Evolutionary conservation across 2,113 vertebrate species (phyloP).

Genomic region (Ochotona curzoniae): DNA sequence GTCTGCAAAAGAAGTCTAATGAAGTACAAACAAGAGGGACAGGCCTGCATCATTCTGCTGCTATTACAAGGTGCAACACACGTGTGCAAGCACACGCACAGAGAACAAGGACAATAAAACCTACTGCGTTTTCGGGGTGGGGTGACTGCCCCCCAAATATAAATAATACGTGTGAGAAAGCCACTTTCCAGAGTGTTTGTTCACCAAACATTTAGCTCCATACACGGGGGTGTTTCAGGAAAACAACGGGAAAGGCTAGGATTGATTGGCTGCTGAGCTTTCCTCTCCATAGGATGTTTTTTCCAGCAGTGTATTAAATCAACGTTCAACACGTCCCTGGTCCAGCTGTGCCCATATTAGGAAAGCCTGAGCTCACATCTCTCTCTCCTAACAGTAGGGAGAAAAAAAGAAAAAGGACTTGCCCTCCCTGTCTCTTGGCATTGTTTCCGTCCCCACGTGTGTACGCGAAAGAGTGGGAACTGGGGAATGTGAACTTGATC

Average conservation of each 20-base stretch:
- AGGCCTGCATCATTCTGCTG: constrained; percentile 1
- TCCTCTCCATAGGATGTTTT: constrained; percentile 78
- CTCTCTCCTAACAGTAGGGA: background rate
- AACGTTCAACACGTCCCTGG: constrained; percentile 72
- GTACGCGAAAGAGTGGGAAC: constrained; percentile 89
- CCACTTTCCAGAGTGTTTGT: constrained; percentile 62
- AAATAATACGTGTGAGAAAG: constrained; percentile 45
- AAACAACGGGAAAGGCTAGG: constrained; percentile 70
- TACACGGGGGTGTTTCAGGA: constrained; percentile 60
- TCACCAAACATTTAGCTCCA: constrained; percentile 67
- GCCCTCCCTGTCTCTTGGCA: constrained; percentile 67
- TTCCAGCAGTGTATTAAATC: constrained; percentile 78
- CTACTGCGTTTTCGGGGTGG: background rate
- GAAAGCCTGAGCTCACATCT: constrained; percentile 65
- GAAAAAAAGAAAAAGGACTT: constrained; percentile 60
- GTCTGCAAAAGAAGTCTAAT: constrained; percentile 40
- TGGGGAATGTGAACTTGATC: constrained; percentile 89
- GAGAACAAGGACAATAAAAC: background rate
- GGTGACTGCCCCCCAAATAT: background rate
- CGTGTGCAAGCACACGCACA: background rate
- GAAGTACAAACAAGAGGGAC: constrained; percentile 37
- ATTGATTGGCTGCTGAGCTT: constrained; percentile 79
- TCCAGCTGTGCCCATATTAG: constrained; percentile 81
- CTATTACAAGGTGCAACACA: constrained; percentile 14
- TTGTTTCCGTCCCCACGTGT: constrained; percentile 59